Percentiles rank a stretch among this genome's conserved stretches.
These are phyloP conservation scores for Neolamprologus longior DNA, from an alignment of 2,113 vertebrate species.

Conservation along the genomic window DNA sequence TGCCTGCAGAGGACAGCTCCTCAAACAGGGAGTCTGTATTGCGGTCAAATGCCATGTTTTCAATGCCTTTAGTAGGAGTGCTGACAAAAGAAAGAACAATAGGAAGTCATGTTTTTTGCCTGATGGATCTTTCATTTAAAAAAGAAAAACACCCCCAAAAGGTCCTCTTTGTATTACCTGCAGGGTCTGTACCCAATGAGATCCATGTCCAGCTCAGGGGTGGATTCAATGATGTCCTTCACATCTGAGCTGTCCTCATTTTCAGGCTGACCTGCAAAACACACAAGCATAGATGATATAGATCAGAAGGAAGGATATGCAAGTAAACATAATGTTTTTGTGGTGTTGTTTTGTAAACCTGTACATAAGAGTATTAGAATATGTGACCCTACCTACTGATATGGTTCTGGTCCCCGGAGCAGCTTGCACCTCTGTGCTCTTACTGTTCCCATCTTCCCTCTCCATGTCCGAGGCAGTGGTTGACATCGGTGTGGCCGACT, in stretches of 20 bases:
- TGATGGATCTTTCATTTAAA: neutral
- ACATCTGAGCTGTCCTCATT: conserved; percentile 93
- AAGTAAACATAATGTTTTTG: neutral
- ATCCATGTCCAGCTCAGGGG: conserved; percentile 96
- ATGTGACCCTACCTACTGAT: conserved; percentile 76
- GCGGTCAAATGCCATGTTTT: conserved; percentile 96
- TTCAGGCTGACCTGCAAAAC: conserved; percentile 79
- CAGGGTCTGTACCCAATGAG: conserved; percentile 85
- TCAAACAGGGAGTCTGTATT: conserved; percentile 98
- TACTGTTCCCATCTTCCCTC: conserved; percentile 71
- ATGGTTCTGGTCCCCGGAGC: conserved; percentile 81
- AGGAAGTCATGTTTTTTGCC: neutral
- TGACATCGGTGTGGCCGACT: conserved; percentile 79
- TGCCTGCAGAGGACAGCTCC: conserved; percentile 93
- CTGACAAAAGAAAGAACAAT: conserved; percentile 54
- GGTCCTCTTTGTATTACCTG: conserved; percentile 67
- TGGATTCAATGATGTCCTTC: conserved; percentile 96
- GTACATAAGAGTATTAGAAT: neutral
- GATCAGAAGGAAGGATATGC: neutral
- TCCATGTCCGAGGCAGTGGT: conserved; percentile 74
- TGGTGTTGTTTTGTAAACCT: neutral
- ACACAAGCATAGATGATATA: neutral
- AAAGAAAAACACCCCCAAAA: neutral
- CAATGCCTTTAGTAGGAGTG: conserved; percentile 93
- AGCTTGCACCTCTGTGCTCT: conserved; percentile 84